Conservation (phyloP, 2,888 invertebrate species). For the Choristoneura rosaceana region DNA sequence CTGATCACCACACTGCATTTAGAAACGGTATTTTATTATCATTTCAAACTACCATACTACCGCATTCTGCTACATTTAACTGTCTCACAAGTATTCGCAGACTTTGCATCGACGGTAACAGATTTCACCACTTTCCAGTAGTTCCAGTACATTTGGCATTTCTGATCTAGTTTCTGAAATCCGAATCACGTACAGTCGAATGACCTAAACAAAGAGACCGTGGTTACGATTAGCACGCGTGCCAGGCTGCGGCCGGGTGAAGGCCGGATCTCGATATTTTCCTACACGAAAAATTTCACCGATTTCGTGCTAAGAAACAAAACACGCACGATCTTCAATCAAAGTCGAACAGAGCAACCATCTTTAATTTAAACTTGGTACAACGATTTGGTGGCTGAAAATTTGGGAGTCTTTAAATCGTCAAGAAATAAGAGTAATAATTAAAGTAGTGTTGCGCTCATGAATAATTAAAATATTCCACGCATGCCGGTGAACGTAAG, state of each 20-base stretch:
- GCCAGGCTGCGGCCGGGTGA: conserved; percentile 38
- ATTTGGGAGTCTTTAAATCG: no score
- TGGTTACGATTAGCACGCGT: conserved; percentile 52
- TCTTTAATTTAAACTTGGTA: no score
- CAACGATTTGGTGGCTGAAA: no score
- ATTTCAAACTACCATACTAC: conserved; percentile 55
- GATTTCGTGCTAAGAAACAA: conserved; percentile 53
- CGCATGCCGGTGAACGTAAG: conserved; percentile 24
- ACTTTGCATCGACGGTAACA: conserved; percentile 49
- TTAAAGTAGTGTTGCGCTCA: conserved; percentile 15
- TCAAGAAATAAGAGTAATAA: not conserved
- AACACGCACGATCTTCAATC: conserved; percentile 47
- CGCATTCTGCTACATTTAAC: conserved; percentile 53
- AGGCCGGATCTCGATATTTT: conserved; percentile 60
- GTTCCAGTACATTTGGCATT: conserved; percentile 57
- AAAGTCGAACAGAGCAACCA: not conserved
- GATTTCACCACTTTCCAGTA: conserved; percentile 55
- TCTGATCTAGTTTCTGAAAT: conserved; percentile 57
- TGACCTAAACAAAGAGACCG: conserved; percentile 60
- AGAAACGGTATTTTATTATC: conserved; percentile 51
- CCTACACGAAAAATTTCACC: conserved; percentile 64
- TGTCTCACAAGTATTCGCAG: not conserved
- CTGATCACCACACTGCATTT: conserved; percentile 56
- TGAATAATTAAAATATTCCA: conserved; percentile 35
- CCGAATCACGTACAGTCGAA: conserved; percentile 66